A percentile compares a stretch with the other conserved stretches of the same genome.
Conservation (phyloP, 30 jellyfish, hydroid and myxozoan genomes). For the Morbakka virulenta region DNA sequence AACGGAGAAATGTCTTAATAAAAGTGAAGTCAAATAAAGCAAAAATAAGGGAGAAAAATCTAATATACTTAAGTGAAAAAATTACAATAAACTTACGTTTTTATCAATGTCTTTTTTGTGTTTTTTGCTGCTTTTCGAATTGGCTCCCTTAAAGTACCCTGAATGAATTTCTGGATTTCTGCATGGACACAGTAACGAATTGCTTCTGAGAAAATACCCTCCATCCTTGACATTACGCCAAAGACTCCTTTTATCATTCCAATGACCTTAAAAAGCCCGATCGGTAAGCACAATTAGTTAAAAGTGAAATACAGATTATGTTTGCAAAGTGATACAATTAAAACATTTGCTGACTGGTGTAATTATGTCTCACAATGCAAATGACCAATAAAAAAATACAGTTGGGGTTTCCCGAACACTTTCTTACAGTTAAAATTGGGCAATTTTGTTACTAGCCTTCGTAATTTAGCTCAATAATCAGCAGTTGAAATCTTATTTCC, state of each 20-base stretch:
- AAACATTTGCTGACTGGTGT: too few relatives aligned
- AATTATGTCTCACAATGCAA: background rate
- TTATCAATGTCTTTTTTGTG: slow-evolving; percentile 83
- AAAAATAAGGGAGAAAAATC: too few relatives aligned
- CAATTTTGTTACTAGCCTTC: too few relatives aligned
- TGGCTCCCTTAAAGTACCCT: slow-evolving; percentile 87
- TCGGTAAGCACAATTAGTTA: background rate
- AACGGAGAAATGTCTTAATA: too few relatives aligned
- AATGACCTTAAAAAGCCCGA: slow-evolving; percentile 49
- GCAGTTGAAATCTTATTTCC: too few relatives aligned
- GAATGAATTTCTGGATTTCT: slow-evolving; percentile 89
- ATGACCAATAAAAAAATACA: background rate
- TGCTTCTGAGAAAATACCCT: slow-evolving; percentile 73
- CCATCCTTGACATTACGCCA: slow-evolving; percentile 91
- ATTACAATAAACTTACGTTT: slow-evolving; percentile 96
- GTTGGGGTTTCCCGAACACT: too few relatives aligned
- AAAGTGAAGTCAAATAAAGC: too few relatives aligned
- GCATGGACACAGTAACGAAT: slow-evolving; percentile 80
- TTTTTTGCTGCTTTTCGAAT: slow-evolving; percentile 85
- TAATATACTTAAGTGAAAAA: too few relatives aligned
- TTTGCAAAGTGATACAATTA: too few relatives aligned
- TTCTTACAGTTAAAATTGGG: too few relatives aligned
- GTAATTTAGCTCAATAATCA: too few relatives aligned
- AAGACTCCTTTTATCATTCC: slow-evolving; percentile 93
- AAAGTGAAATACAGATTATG: too few relatives aligned